Evolutionary conservation across 1,140 invertebrate species (phyloP).

Genomic region (Triops longicaudatus): DNA sequence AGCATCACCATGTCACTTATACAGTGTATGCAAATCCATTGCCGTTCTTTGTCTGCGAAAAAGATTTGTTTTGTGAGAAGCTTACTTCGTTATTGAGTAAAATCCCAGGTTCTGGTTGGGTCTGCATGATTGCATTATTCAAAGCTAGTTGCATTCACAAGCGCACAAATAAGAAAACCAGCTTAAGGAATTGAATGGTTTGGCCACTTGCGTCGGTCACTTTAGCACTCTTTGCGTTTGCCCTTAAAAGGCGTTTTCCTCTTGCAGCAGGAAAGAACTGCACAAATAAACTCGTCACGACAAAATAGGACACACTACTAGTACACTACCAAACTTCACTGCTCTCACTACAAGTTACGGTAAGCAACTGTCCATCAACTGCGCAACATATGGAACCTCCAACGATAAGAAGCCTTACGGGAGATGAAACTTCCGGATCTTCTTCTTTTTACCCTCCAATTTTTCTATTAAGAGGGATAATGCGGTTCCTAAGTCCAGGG

Average conservation of each 20-base stretch:
- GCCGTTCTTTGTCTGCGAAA: neutral
- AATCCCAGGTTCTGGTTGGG: neutral
- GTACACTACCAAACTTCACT: neutral
- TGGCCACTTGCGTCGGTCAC: neutral
- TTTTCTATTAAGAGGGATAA: no score
- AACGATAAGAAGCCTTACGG: neutral
- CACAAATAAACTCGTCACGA: neutral
- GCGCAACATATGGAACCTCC: neutral
- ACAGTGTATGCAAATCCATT: neutral
- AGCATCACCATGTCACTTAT: neutral
- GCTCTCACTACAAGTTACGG: no score
- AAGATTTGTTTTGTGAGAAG: neutral
- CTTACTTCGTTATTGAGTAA: conserved; percentile 3
- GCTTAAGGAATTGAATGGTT: neutral
- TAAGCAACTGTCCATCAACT: no score
- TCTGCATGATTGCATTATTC: neutral
- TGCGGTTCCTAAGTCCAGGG: no score
- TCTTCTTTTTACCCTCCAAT: neutral
- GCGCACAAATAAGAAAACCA: no score
- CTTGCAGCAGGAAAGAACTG: neutral
- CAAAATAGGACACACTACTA: neutral
- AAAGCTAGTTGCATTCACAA: neutral
- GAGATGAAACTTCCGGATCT: neutral
- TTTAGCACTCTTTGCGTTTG: neutral
- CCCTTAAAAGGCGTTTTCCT: neutral